Evolutionary conservation across 2,888 invertebrate species (phyloP), one percentile per base, ranked within the genome.

Genomic region (Nomada lathburiana): DNA sequence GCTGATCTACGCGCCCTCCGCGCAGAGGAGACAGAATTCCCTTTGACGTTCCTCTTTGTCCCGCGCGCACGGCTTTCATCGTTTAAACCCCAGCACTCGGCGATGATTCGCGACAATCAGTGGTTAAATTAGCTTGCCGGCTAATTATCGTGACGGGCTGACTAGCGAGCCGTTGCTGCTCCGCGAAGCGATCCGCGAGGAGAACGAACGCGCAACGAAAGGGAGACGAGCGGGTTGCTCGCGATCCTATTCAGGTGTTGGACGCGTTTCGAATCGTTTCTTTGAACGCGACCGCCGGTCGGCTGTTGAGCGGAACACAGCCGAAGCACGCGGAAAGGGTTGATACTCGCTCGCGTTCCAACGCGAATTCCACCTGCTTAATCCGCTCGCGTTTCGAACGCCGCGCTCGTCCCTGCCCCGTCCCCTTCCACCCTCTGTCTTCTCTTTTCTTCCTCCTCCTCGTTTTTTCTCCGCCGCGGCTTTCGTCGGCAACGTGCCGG

Each of bases 41-140:
- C 76, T 82, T 82, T 82, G 82, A 82, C 72, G 64, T 79, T 57
- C 67, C 47, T 67, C 79, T 82, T 84, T 84, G 76, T 84, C 79
- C 75, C 64, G 60, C 13, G 42, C 16, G 20, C 50, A 18, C 29
- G 44, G 62, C 76, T 75, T 80, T 80, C 78, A 73, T 62, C 76
- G 75, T 69, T 65, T 67, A 70, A 62, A 59, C 62, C 52, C 74
- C 72, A 53, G 69, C 70, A 69, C 76, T 82, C 62, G 62, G 76
- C 77, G 57, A 77, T 78, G 75, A 72, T 75, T 77, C 77, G 65
- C 86, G 84, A 90, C 89, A 89, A 91, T 92, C 89, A 86, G 74
- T 81, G 81, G 85, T 76, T 36, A 92, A 92, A 92, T 92, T 92
- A 92, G 91, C 92, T 90, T 89, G 88, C 86, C 88, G 90, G 92